phyloP scores from a whole-genome alignment of 2,113 vertebrate species.

The Eudyptes chrysolophus region DNA sequence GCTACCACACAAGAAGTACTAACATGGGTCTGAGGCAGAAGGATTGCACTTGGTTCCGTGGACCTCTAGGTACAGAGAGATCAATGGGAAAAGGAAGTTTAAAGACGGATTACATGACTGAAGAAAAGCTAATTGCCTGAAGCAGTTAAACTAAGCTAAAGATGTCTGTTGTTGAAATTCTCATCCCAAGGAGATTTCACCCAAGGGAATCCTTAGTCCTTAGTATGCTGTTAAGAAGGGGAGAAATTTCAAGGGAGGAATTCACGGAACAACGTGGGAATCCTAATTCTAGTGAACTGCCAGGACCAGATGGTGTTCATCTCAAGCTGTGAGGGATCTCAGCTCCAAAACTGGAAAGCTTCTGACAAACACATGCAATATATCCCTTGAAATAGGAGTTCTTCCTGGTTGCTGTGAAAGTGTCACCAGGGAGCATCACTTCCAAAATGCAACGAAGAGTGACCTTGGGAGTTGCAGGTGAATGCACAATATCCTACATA shows the following conservation, averaged over 20 bases:
- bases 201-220: neutral
- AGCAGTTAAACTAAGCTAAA: neutral
- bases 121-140: neutral
- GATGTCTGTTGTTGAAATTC: neutral
- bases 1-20: neutral
- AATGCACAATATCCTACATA: neutral
- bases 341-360: slow-evolving; percentile 13
- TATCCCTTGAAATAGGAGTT: slow-evolving; percentile 14
- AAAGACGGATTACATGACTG: neutral
- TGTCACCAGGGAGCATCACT: neutral
- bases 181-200: neutral
- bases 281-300: slow-evolving; percentile 22
- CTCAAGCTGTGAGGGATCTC: slow-evolving; percentile 2
- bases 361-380: neutral
- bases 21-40: neutral
- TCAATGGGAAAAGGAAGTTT: neutral
- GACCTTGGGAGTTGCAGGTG: neutral
- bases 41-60: neutral
- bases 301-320: slow-evolving; percentile 33
- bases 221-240: neutral
- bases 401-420: neutral
- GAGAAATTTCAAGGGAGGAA: neutral
- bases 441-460: neutral
- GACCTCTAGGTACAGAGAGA: neutral
- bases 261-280: neutral